Conservation (phyloP, 2,888 invertebrate species). For the Pinctada fucata region DNA sequence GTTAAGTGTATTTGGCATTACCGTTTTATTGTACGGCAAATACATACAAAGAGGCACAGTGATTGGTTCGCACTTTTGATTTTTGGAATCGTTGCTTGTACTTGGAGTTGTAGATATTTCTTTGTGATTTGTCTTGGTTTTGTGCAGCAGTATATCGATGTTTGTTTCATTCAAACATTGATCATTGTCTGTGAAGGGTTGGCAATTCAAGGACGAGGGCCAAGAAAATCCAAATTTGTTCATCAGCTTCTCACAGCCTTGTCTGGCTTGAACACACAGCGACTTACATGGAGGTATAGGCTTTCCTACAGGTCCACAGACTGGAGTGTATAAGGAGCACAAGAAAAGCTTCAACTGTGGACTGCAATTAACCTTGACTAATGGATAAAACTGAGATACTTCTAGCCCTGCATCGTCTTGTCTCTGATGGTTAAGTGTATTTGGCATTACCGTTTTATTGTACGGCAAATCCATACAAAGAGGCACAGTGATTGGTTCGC, state of each 20-base stretch:
- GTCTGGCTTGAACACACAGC: constrained; percentile 18
- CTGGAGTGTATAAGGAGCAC: constrained; percentile 23
- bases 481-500: constrained; percentile 26
- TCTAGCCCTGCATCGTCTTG: constrained; percentile 7
- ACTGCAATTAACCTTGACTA: constrained; percentile 29
- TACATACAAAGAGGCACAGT: constrained; percentile 15
- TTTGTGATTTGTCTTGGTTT: no score
- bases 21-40: constrained; percentile 33
- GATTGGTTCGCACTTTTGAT: constrained; percentile 23
- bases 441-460: constrained; percentile 32
- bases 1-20: constrained; percentile 25
- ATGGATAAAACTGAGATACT: constrained; percentile 14
- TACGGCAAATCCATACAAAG: constrained; percentile 27
- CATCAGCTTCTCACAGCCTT: constrained; percentile 19
- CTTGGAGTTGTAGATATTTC: no score
- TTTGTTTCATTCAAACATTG: no score
- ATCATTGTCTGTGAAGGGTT: no score
- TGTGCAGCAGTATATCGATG: no score
- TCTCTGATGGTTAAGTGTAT: constrained; percentile 19
- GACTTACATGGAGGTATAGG: constrained; percentile 23
- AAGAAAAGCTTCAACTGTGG: constrained; percentile 13
- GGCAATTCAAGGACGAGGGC: no score
- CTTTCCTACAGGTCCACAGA: constrained; percentile 8
- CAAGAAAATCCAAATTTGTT: neutral
- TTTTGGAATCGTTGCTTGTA: no score